Conservation (phyloP, 2,888 invertebrate genomes). For the Melieria picta region DNA sequence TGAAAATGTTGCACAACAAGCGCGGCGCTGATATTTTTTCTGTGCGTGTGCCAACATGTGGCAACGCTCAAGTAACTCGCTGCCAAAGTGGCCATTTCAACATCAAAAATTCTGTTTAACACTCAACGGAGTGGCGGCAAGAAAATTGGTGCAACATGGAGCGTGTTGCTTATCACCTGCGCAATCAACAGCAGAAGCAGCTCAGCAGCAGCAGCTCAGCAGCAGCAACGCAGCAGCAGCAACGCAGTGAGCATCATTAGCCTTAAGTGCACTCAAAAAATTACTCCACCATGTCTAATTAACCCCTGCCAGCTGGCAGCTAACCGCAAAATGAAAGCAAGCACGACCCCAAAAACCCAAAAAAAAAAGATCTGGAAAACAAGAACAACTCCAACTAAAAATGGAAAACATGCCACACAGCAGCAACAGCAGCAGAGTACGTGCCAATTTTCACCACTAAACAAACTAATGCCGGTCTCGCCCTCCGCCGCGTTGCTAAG, state of each 20-base stretch:
- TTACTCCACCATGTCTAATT: constrained; percentile 28
- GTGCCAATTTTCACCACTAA: neutral
- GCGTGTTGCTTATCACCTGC: no score
- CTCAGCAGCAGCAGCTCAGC: neutral
- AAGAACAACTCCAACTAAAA: neutral
- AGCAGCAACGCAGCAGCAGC: neutral
- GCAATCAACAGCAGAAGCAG: neutral
- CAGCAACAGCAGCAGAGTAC: neutral
- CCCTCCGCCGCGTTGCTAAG: neutral
- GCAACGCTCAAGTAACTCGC: no score
- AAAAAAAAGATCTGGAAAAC: neutral
- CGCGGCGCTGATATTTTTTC: no score
- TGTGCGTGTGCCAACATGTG: no score
- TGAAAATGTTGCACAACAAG: no score
- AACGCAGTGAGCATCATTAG: constrained; percentile 6
- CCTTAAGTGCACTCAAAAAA: constrained; percentile 22
- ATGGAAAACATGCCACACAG: no score
- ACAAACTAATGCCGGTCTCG: neutral
- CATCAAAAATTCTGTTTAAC: no score
- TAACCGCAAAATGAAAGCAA: neutral
- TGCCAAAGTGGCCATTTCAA: no score
- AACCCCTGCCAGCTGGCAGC: constrained; percentile 1
- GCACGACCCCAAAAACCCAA: neutral
- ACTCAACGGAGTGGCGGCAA: no score
- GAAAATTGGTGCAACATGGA: no score